Conservation (phyloP, 2,113 vertebrate genomes). For the Australoheros scitulus region DNA sequence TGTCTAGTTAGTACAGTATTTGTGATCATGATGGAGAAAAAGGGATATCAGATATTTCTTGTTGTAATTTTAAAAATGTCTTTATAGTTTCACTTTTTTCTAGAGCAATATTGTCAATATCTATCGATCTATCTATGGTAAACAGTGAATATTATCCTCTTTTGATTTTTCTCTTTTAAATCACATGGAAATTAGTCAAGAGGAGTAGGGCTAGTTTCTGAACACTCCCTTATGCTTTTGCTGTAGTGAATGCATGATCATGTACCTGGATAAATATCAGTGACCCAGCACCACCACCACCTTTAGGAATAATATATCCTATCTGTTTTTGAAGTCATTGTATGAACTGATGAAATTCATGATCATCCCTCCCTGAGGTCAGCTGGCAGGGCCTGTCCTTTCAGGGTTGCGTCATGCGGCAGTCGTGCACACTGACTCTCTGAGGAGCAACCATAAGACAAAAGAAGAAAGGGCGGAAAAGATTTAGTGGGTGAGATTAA, state of each 20-base stretch:
- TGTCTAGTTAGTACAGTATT: no score
- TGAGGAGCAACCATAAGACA: slow-evolving; percentile 28
- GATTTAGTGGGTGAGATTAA: slow-evolving; percentile 71
- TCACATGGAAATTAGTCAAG: neutral
- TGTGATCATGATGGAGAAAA: no score
- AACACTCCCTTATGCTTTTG: neutral
- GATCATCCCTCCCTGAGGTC: slow-evolving; percentile 28
- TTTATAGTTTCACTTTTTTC: no score
- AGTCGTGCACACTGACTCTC: slow-evolving; percentile 25
- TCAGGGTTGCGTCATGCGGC: slow-evolving; percentile 38
- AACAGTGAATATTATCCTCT: no score
- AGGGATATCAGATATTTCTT: no score
- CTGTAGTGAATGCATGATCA: neutral
- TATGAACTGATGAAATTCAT: slow-evolving; percentile 42
- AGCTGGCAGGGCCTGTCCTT: slow-evolving; percentile 13
- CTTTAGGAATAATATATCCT: neutral
- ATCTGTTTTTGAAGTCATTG: slow-evolving; percentile 23
- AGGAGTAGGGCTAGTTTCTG: neutral
- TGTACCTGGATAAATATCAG: neutral
- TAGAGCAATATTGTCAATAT: no score
- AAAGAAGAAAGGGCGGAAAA: slow-evolving; percentile 43
- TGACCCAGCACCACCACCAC: neutral
- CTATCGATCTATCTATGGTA: no score
- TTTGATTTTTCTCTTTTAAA: neutral
- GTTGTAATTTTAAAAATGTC: no score